Percentiles rank a stretch among this genome's conserved stretches.
phyloP scores from a whole-genome alignment of 2,797 vertebrate genomes.

The Tolypeutes matacus region DNA sequence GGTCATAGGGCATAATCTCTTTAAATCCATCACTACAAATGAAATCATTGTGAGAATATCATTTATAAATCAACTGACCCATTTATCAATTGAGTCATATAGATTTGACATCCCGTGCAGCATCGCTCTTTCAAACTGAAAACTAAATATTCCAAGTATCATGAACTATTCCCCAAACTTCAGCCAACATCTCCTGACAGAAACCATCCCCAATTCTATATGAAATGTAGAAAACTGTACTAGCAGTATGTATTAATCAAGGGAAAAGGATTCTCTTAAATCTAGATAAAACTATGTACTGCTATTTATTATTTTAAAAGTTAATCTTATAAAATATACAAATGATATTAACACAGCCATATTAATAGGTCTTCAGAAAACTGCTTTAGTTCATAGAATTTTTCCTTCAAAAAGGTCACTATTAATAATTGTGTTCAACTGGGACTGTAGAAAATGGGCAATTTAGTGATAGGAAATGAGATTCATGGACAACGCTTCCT shows the following conservation, averaged over 20 bases:
- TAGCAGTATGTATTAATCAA: background rate
- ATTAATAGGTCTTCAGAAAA: conserved; percentile 61
- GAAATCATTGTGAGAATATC: conserved; percentile 80
- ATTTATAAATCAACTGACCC: conserved; percentile 51
- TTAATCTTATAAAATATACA: background rate
- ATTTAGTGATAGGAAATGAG: conserved; percentile 87
- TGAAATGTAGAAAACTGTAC: background rate
- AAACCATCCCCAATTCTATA: background rate
- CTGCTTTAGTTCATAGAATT: conserved; percentile 48
- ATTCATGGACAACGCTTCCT: conserved; percentile 85
- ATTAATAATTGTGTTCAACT: conserved; percentile 69
- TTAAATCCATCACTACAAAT: conserved; percentile 95
- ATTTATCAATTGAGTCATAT: background rate
- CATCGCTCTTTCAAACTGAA: background rate
- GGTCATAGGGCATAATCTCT: conserved; percentile 97
- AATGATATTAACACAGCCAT: background rate
- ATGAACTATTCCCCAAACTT: background rate
- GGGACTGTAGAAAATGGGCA: conserved; percentile 86
- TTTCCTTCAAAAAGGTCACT: conserved; percentile 74
- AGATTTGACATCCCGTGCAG: background rate
- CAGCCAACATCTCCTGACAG: background rate
- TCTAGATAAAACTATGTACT: background rate
- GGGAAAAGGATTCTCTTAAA: background rate
- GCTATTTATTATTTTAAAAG: background rate
- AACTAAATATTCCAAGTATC: background rate